Evolutionary conservation across 2,113 vertebrate genomes (phyloP).

Genomic region (Dipodomys stephensi): DNA sequence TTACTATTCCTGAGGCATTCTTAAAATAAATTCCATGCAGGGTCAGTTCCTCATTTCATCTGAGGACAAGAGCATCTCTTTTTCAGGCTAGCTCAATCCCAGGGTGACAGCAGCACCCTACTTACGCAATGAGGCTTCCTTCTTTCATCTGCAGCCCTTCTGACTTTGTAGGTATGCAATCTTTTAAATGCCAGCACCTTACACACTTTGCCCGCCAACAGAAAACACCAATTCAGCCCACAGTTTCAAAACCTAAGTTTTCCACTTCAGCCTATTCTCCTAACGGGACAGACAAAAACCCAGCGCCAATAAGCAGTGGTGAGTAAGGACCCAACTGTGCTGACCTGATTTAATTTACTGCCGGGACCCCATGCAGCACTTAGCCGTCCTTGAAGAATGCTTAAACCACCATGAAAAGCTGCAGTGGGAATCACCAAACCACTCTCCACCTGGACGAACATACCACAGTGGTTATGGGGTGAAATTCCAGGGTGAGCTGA

Average conservation of each 20-base stretch:
- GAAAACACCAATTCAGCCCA: slow-evolving; percentile 68
- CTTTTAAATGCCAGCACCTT: slow-evolving; percentile 67
- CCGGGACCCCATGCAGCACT: slow-evolving; percentile 73
- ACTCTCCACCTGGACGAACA: slow-evolving; percentile 72
- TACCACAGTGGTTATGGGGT: slow-evolving; percentile 71
- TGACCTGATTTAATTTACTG: slow-evolving; percentile 77
- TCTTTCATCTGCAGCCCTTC: slow-evolving; percentile 73
- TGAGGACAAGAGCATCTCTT: slow-evolving; percentile 62
- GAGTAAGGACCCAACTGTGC: slow-evolving; percentile 70
- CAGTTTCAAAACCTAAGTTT: slow-evolving; percentile 58
- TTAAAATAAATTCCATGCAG: slow-evolving; percentile 73
- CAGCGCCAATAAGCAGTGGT: slow-evolving; percentile 60
- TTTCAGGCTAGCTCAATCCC: slow-evolving; percentile 76
- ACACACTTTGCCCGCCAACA: slow-evolving; percentile 60
- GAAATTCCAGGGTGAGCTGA: slow-evolving; percentile 58
- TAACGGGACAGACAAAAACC: slow-evolving; percentile 67
- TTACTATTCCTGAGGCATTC: slow-evolving; percentile 65
- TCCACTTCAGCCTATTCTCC: slow-evolving; percentile 59
- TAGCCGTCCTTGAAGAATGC: slow-evolving; percentile 77
- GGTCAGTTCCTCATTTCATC: slow-evolving; percentile 73
- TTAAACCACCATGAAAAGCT: slow-evolving; percentile 79
- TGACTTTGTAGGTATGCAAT: slow-evolving; percentile 63
- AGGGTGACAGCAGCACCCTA: slow-evolving; percentile 43
- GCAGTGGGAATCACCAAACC: slow-evolving; percentile 75
- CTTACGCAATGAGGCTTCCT: slow-evolving; percentile 75